Conservation (phyloP, 1,140 invertebrate species). For the Plectrocnemia conspersa region DNA sequence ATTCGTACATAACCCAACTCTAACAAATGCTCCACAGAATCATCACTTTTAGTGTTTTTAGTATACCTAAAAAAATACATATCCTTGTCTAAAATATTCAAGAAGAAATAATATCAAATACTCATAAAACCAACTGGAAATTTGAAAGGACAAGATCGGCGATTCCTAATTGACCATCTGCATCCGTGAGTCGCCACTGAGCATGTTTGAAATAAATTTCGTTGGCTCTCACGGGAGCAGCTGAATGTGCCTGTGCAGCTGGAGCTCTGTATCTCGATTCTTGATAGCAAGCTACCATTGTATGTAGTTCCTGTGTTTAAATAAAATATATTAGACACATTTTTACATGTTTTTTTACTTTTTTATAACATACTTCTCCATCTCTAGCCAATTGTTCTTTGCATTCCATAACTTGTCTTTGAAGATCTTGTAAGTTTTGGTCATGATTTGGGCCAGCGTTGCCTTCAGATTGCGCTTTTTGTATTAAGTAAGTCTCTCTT, state of each 20-base stretch:
- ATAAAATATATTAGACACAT: conserved; percentile 11
- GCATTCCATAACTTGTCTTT: conserved; percentile 76
- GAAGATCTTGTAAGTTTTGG: conserved; percentile 67
- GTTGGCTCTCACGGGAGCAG: conserved; percentile 78
- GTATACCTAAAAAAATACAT: conserved; percentile 65
- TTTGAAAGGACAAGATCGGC: conserved; percentile 93
- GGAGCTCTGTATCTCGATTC: conserved; percentile 47
- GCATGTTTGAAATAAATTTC: conserved; percentile 99
- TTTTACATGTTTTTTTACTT: neutral
- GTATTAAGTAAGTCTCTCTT: conserved; percentile 85
- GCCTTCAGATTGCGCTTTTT: conserved; percentile 74
- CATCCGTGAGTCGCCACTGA: conserved; percentile 96
- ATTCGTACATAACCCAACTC: conserved; percentile 96
- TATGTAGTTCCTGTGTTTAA: conserved; percentile 51
- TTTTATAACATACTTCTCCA: conserved; percentile 25
- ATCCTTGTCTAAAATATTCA: conserved; percentile 1
- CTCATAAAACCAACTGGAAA: conserved; percentile 68
- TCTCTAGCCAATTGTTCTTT: conserved; percentile 70
- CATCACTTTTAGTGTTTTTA: conserved; percentile 93
- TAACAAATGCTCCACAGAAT: conserved; percentile 93
- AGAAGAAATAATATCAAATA: neutral
- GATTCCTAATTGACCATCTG: conserved; percentile 95
- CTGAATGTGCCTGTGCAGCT: conserved; percentile 57
- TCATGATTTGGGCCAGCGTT: conserved; percentile 55
- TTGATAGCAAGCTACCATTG: conserved; percentile 69